These are phyloP conservation scores for Acrocephalus scirpaceus DNA, from an alignment of 2,797 vertebrate genomes.

Conservation along the genomic window DNA sequence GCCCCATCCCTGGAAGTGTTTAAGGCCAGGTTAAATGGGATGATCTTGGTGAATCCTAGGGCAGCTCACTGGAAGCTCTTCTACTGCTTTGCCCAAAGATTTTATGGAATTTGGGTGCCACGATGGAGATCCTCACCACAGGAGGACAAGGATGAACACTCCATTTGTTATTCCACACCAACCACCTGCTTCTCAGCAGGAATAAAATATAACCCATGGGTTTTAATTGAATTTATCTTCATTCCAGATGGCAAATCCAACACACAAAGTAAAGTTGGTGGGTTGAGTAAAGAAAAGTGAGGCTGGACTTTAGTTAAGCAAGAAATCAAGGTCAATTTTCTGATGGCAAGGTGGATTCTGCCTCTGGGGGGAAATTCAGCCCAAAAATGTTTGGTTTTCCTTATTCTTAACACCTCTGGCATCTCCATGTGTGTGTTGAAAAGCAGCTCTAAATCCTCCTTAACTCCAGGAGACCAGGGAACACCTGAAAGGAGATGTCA, in stretches of 20 bases:
- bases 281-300: not conserved
- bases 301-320: not conserved
- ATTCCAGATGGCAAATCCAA: fast-evolving
- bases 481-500: not conserved
- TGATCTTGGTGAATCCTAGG: not conserved
- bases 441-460: not conserved
- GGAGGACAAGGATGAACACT: not conserved
- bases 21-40: not conserved
- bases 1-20: not conserved
- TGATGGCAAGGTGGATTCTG: not conserved
- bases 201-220: fast-evolving
- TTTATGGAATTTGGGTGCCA: not conserved
- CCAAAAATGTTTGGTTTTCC: not conserved
- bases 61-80: not conserved
- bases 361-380: not conserved
- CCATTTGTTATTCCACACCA: not conserved
- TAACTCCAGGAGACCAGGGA: not conserved
- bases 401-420: not conserved
- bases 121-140: not conserved
- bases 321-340: not conserved
- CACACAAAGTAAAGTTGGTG: not conserved
- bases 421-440: not conserved
- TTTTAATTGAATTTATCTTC: not conserved
- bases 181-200: not conserved
- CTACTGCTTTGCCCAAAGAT: not conserved